phyloP scores from a whole-genome alignment of 2,113 vertebrate genomes.

The Perognathus longimembris region DNA sequence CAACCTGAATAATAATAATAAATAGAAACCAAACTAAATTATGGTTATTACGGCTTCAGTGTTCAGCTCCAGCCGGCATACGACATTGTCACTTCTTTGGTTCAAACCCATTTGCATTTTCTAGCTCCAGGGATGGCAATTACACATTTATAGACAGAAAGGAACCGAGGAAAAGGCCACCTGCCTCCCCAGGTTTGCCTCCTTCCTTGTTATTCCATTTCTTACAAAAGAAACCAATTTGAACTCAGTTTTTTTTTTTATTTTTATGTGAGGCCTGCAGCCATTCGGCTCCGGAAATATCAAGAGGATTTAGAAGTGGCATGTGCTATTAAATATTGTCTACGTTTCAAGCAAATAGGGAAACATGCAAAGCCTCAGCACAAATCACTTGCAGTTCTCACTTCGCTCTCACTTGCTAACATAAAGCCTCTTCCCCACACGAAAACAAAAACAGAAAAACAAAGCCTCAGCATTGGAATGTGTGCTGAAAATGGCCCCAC shows the following conservation, averaged over 20 bases:
- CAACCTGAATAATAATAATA: not conserved
- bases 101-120: not conserved
- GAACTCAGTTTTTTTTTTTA: not conserved
- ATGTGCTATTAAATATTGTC: slow-evolving; percentile 49
- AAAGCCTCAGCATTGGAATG: not conserved
- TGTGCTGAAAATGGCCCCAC: not conserved
- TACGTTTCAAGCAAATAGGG: slow-evolving; percentile 55
- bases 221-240: slow-evolving; percentile 55
- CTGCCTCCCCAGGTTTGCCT: not conserved
- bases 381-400: not conserved
- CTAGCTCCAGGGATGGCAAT: not conserved
- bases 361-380: not conserved
- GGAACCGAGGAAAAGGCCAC: not conserved
- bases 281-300: not conserved
- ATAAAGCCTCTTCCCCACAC: not conserved
- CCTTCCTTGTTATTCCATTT: not conserved
- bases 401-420: not conserved
- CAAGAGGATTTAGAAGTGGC: slow-evolving; percentile 43
- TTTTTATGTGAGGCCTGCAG: slow-evolving; percentile 47
- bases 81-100: not conserved
- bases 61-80: not conserved
- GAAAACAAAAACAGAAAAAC: too few species aligned
- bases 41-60: not conserved
- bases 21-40: slow-evolving; percentile 32
- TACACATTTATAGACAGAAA: not conserved